phyloP scores from a whole-genome alignment of 2,113 vertebrate genomes.

The Coreoperca whiteheadi region DNA sequence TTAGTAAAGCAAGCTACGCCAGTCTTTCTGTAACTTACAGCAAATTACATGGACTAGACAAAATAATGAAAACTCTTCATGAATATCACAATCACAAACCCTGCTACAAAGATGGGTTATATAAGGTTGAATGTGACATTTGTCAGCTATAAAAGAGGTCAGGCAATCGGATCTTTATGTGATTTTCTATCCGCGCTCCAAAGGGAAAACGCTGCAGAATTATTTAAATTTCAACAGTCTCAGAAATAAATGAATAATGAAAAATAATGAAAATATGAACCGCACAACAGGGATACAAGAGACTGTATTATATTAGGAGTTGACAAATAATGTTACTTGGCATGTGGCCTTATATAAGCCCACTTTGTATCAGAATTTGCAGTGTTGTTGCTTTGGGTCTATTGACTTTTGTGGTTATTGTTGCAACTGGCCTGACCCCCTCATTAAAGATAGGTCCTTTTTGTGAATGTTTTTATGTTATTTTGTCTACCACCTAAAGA shows the following conservation, averaged over 20 bases:
- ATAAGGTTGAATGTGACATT: slow-evolving; percentile 1
- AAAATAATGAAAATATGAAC: background rate
- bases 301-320: background rate
- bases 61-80: background rate
- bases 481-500: background rate
- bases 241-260: background rate
- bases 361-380: background rate
- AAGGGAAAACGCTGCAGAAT: background rate
- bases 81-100: background rate
- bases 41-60: background rate
- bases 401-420: background rate
- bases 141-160: background rate
- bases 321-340: background rate
- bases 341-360: background rate
- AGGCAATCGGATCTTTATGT: background rate
- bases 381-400: background rate
- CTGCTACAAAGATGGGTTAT: background rate
- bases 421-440: background rate
- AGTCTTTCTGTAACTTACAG: background rate
- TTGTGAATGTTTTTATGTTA: background rate
- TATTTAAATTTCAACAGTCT: background rate
- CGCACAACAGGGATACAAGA: background rate
- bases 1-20: background rate
- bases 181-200: background rate
- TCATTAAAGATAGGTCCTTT: background rate